Base-by-base conservation (phyloP, 2,113 vertebrate species). In the Callaeas wilsoni region DNA sequence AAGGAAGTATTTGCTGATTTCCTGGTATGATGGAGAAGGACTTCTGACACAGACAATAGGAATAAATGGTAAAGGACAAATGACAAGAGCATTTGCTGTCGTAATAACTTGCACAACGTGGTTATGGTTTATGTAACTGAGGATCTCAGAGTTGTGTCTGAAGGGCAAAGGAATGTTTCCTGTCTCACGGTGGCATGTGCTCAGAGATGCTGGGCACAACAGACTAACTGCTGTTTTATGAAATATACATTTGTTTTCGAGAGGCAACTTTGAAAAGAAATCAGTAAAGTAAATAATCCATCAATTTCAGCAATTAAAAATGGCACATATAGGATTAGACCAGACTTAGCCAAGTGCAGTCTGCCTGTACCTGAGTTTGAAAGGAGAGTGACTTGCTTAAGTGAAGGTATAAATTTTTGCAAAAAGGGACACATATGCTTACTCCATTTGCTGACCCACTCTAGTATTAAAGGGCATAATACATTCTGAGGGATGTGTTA, bases 291-390 rank as follows among this genome's bases (percentile, higher is more conserved):
- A 64, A 86, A 76, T 20, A 85, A 27, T 59, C 35, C 42, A 33
- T 79, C 39, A 35, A 1, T 79, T 39, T 33, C 73, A 44, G 44
- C 41, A 56, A 50, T 83, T 79, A 39, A 35, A 67, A 79, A 30
- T 63, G 23, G 20, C 35, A 64, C 3, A 3, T 16, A 6, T 35
- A 13, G 73, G 39, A 63, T 76, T 44, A 80, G 44, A 64, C 39
- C 1, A 0, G 53, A 64, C 9, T 76, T 64, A 56, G 44, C 33
- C 0, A 0, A 18, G 16, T 56, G 47, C 42, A 17, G 26, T 60
- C 33, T 83, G 29, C 30, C 22, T 56, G 32, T 60, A 32, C 27
- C 7, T 29, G 79, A 42, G 37, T 82, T 55, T 57, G 47, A 64
- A 75, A 87, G 74, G 42, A 63, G 14, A 79, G 50, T 25, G 49